phyloP scores from a whole-genome alignment of 2,113 vertebrate species.

The Melospiza georgiana region DNA sequence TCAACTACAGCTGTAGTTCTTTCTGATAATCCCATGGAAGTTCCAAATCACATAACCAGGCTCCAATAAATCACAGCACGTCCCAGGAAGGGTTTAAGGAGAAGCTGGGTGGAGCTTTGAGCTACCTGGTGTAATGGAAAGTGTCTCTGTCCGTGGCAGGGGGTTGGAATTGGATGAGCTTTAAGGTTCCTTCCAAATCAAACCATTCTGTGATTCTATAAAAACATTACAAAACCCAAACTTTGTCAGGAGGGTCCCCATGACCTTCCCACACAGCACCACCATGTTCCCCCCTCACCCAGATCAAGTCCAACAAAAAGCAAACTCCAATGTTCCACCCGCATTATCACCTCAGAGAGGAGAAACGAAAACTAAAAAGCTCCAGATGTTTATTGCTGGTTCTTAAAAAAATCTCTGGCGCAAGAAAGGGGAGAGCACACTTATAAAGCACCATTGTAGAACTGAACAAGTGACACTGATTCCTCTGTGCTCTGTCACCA shows the following conservation, averaged over 20 bases:
- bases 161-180: not conserved
- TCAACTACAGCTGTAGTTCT: not conserved
- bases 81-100: not conserved
- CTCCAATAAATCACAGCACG: not conserved
- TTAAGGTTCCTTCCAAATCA: not conserved
- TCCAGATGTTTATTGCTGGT: not conserved
- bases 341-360: not conserved
- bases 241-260: not conserved
- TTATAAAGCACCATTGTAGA: not conserved
- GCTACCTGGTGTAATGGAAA: not conserved
- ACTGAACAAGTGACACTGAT: not conserved
- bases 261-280: not conserved
- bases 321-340: fast-evolving
- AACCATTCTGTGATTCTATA: not conserved
- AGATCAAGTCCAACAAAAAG: not conserved
- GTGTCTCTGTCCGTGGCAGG: not conserved
- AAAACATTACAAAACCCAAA: not conserved
- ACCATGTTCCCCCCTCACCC: fast-evolving
- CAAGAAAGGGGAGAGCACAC: not conserved
- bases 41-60: not conserved
- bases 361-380: not conserved
- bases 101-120: not conserved
- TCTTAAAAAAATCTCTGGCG: not conserved
- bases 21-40: not conserved
- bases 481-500: not conserved